Conservation (phyloP, 1,140 invertebrate species). For the Drosophila aff. region DNA sequence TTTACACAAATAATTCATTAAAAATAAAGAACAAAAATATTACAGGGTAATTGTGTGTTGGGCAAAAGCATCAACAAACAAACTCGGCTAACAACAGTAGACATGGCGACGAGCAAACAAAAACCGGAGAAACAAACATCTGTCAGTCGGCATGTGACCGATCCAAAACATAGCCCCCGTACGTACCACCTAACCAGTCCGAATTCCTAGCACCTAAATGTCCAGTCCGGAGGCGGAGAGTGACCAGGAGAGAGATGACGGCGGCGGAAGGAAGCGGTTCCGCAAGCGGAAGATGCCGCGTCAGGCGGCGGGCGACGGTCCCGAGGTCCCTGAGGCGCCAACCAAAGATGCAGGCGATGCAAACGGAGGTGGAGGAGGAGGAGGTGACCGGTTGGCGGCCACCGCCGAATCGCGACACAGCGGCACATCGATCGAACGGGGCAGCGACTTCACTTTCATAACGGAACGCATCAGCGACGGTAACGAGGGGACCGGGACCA, state of each 20-base stretch:
- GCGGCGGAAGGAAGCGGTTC: not conserved
- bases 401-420: not conserved
- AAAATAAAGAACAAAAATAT: not conserved
- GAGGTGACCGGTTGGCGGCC: not conserved
- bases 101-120: conserved; percentile 45
- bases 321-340: not conserved
- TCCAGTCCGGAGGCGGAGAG: conserved; percentile 8
- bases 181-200: conserved; percentile 2
- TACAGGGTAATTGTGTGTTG: not conserved
- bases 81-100: conserved; percentile 30
- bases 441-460: conserved; percentile 4
- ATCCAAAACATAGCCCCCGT: conserved; percentile 40
- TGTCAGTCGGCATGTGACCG: conserved; percentile 51
- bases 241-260: conserved; percentile 3
- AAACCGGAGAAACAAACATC: conserved; percentile 31
- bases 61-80: conserved; percentile 8
- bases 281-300: not conserved
- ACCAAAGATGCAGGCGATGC: too few relatives aligned
- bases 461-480: conserved; percentile 5
- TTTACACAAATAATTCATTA: too few relatives aligned
- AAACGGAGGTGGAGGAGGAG: not conserved
- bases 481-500: not conserved
- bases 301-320: not conserved
- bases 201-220: conserved; percentile 16
- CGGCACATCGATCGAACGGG: conserved; percentile 2